These are phyloP conservation scores for Conops quadrifasciatus DNA, from an alignment of 2,888 invertebrate species.

Conservation along the genomic window DNA sequence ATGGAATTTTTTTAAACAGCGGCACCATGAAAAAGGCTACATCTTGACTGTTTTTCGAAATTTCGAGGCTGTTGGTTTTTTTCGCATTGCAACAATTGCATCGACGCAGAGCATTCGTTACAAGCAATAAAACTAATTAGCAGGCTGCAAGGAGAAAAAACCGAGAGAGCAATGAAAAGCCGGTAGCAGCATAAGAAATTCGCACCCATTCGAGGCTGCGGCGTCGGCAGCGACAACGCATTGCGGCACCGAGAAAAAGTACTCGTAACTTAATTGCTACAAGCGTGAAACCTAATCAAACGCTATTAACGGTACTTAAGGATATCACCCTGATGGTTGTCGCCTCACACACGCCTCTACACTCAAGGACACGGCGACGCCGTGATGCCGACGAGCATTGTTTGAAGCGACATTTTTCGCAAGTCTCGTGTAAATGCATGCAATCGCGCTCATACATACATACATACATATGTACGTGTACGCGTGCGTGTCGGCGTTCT, in stretches of 20 bases:
- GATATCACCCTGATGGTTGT: conserved; percentile 11
- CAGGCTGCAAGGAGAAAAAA: conserved; percentile 19
- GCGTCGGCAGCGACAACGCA: not conserved
- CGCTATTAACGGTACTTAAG: conserved; percentile 36
- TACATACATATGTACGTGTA: not conserved
- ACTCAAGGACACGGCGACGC: conserved; percentile 18
- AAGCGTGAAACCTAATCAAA: conserved; percentile 20
- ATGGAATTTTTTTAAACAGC: no score
- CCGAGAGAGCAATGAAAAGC: conserved; percentile 23
- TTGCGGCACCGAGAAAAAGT: not conserved
- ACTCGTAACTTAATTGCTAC: conserved; percentile 21
- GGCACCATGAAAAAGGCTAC: no score
- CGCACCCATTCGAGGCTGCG: conserved; percentile 30
- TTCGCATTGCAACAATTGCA: no score
- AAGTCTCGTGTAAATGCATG: conserved; percentile 8
- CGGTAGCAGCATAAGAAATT: not conserved
- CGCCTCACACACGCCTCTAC: conserved; percentile 26
- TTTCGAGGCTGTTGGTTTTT: no score
- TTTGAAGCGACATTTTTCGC: conserved; percentile 5
- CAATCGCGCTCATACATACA: not conserved
- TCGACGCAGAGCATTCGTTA: conserved; percentile 37
- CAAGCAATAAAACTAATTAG: conserved; percentile 47
- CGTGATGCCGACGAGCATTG: not conserved
- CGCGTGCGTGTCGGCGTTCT: not conserved
- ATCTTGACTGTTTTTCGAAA: no score